phyloP scores from a whole-genome alignment of 2,113 vertebrate species.

The Candoia aspera region DNA sequence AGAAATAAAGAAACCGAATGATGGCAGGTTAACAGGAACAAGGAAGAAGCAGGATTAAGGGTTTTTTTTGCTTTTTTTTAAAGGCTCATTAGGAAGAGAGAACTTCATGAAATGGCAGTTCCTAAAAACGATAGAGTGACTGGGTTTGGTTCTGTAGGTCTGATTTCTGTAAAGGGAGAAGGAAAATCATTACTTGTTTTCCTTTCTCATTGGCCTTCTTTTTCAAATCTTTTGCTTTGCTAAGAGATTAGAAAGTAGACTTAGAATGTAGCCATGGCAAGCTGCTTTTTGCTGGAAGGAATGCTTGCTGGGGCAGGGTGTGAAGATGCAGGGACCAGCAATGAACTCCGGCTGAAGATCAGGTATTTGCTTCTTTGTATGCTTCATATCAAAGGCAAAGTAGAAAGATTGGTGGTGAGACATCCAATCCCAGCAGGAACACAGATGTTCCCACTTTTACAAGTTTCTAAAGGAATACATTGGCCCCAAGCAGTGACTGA shows the following conservation, averaged over 20 bases:
- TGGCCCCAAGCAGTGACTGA: conserved; percentile 55
- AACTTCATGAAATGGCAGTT: conserved; percentile 46
- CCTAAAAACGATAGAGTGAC: conserved; percentile 12
- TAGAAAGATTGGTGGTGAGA: conserved; percentile 80
- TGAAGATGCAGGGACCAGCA: conserved; percentile 70
- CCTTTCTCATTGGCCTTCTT: background rate
- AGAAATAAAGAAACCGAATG: conserved; percentile 47
- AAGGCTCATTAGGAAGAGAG: conserved; percentile 50
- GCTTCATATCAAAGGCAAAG: conserved; percentile 77
- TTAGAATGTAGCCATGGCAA: conserved; percentile 87
- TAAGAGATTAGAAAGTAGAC: conserved; percentile 86
- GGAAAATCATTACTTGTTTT: background rate
- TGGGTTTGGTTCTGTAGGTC: conserved; percentile 45
- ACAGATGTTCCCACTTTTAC: conserved; percentile 69
- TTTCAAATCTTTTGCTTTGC: conserved; percentile 78
- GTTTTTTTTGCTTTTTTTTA: conserved; percentile 18
- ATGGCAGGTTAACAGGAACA: conserved; percentile 45
- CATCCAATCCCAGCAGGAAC: conserved; percentile 71
- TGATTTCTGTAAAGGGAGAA: conserved; percentile 35
- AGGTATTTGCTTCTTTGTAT: conserved; percentile 83
- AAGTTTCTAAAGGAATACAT: conserved; percentile 67
- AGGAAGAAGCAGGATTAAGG: conserved; percentile 46
- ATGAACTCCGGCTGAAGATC: conserved; percentile 75
- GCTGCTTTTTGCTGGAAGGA: conserved; percentile 78
- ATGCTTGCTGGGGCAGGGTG: conserved; percentile 79